phyloP scores from a whole-genome alignment of 2,113 vertebrate genomes.

The Orycteropus afer region DNA sequence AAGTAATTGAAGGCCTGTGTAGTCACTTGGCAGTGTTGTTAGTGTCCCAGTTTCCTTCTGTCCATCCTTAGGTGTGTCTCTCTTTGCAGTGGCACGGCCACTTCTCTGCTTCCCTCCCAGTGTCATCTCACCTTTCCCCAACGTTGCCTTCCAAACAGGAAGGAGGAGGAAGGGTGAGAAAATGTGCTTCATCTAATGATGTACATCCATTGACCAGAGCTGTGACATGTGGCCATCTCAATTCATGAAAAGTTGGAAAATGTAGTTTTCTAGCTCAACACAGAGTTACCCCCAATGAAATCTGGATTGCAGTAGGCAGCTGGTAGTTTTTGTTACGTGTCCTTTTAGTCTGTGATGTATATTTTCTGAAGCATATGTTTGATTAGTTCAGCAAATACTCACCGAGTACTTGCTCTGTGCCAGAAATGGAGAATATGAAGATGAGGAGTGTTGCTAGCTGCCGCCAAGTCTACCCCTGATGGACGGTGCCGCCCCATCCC shows the following conservation, averaged over 20 bases:
- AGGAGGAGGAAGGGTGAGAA: not conserved
- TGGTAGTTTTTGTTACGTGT: not conserved
- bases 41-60: not conserved
- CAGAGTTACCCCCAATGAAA: not conserved
- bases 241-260: not conserved
- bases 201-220: not conserved
- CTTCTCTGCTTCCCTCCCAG: not conserved
- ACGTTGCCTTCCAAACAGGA: not conserved
- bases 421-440: not conserved
- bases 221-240: not conserved
- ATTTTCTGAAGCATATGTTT: not conserved
- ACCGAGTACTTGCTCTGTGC: not conserved
- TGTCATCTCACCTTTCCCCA: too few relatives aligned
- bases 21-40: not conserved
- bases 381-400: not conserved
- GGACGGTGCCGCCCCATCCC: too few relatives aligned
- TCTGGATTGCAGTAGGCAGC: not conserved
- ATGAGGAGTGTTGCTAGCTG: not conserved
- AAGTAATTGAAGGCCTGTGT: not conserved
- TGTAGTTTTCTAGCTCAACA: not conserved
- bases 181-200: not conserved
- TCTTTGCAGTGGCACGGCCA: not conserved
- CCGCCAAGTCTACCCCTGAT: too few relatives aligned
- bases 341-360: not conserved
- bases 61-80: not conserved